Conservation (phyloP, 2,797 vertebrate genomes). For the Gymnothorax reevesii region DNA sequence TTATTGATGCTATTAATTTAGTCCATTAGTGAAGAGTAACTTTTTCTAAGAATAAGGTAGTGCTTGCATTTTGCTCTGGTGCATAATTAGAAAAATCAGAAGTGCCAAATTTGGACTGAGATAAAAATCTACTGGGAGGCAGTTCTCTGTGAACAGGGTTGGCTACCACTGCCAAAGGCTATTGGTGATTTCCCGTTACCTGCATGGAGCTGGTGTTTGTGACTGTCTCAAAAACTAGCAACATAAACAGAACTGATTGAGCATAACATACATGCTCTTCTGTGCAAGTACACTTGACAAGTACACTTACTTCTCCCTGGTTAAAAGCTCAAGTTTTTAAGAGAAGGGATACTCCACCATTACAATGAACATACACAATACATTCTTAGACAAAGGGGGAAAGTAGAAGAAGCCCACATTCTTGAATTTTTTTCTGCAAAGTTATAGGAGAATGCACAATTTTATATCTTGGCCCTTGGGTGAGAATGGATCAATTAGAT, state of each 20-base stretch:
- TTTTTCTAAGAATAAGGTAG: too few relatives aligned
- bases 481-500: neutral
- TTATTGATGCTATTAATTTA: too few relatives aligned
- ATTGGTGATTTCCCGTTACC: neutral
- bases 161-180: neutral
- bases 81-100: too few relatives aligned
- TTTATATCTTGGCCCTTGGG: neutral
- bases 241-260: neutral
- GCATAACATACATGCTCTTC: neutral
- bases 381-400: neutral
- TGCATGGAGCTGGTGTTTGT: neutral
- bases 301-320: neutral
- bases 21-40: too few relatives aligned
- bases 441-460: neutral
- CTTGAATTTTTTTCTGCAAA: neutral
- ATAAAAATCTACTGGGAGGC: too few relatives aligned
- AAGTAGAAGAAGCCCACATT: neutral
- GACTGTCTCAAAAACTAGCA: neutral
- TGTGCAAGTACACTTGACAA: neutral
- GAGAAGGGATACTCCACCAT: neutral
- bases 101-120: too few relatives aligned
- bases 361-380: neutral
- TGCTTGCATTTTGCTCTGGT: too few relatives aligned
- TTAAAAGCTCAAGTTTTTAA: neutral
- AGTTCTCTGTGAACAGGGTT: too few relatives aligned